A percentile compares a stretch with the other conserved stretches of the same genome.
Evolutionary conservation across 2,888 invertebrate genomes (phyloP).

Genomic region (Halocaridina rubra): DNA sequence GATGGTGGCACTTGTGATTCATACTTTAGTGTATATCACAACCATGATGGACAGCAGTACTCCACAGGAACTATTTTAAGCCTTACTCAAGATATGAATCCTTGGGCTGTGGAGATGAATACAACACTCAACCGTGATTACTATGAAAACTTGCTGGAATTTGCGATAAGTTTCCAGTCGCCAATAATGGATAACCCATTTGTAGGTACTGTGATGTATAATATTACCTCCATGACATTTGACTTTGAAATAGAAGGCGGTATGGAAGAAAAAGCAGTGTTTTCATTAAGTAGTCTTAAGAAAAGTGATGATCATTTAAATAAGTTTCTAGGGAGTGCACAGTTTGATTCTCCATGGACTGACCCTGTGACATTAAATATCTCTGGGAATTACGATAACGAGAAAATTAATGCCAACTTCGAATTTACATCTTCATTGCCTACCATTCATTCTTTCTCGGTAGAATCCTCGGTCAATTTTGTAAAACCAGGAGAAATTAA

Average conservation of each 20-base stretch:
- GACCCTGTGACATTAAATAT: constrained; percentile 24
- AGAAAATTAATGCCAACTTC: background rate
- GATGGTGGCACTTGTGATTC: constrained; percentile 25
- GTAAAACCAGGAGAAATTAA: constrained; percentile 5
- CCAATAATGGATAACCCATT: constrained; percentile 16
- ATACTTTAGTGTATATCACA: constrained; percentile 15
- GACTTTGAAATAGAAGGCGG: constrained; percentile 2
- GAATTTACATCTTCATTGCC: constrained; percentile 4
- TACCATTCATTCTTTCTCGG: background rate
- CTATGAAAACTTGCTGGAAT: background rate
- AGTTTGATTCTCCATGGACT: constrained; percentile 28
- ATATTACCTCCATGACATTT: constrained; percentile 15
- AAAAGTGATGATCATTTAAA: constrained; percentile 1
- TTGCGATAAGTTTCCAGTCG: background rate
- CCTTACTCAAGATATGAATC: constrained; percentile 9
- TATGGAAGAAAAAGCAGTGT: background rate
- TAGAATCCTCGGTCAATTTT: constrained; percentile 15
- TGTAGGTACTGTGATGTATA: background rate
- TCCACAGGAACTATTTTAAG: background rate
- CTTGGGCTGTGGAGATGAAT: constrained; percentile 18
- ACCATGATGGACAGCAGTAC: background rate
- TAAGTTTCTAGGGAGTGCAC: background rate
- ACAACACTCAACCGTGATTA: constrained; percentile 1
- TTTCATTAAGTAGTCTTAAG: background rate
- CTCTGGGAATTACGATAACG: constrained; percentile 15